Base-by-base conservation (phyloP, 2,797 vertebrate species). In the Chloroceryle inda region DNA sequence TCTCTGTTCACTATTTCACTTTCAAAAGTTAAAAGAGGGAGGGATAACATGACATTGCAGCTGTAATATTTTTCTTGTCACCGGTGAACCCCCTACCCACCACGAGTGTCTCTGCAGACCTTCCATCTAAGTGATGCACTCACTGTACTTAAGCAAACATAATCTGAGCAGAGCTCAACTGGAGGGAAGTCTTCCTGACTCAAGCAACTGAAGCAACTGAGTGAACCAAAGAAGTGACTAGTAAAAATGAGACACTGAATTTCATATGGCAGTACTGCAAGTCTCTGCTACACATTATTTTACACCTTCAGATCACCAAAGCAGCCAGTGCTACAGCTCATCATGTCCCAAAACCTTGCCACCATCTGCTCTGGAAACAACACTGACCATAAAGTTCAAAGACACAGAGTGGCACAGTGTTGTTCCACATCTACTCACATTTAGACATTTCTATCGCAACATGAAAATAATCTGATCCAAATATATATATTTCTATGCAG, bases 71-170 rank as follows among this genome's bases (percentile, higher is more conserved):
- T 27, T 79, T 86, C 58, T 21, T 40, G 33, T 92, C 44, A 50
- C 6, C 5, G 5, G 10, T 47, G 50, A 78, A 45, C 3, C 5
- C 11, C 44, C 6, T 16, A 4, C 37, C 27, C 6, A 10, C 2
- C 26, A 31, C 9, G 1, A 3, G 1, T 2, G 1, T 17, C 23
- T 88, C 85, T 81, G n/a, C 50, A 95, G 82, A 58, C 59, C 9
- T 62, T 63, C 31, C 37, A 26, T 22, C 58, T 58, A 68, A 52
- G 15, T 56, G 27, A 44, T 4, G 4, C 21, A 52, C 14, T 24
- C 47, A 31, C 27, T 4, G 2, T 11, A 33, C 27, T 40, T 42
- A 42, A 0, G 6, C 13, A 26, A 2, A 12, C n/a, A 31, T 11
- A 61, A 35, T 38, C 17, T 55, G 58, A 88, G 38, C 63, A 80